A percentile compares a stretch with the other conserved stretches of the same genome.
Conservation (phyloP, 2,888 invertebrate species). For the Drosophila recens region DNA sequence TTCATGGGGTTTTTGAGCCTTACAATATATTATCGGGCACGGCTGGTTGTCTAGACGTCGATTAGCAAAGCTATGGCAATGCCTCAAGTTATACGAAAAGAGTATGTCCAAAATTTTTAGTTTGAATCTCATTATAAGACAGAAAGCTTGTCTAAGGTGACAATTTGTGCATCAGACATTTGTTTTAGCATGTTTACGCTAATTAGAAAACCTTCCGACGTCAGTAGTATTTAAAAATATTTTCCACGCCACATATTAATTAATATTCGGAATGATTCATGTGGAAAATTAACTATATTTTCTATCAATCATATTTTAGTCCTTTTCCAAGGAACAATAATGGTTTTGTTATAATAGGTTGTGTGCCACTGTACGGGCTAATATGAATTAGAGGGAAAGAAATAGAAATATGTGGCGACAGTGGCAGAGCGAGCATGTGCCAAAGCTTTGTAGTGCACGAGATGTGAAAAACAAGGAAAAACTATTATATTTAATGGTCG, state of each 20-base stretch:
- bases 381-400: constrained; percentile 26
- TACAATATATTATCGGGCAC: constrained; percentile 12
- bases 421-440: constrained; percentile 42
- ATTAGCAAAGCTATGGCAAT: constrained; percentile 59
- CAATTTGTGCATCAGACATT: constrained; percentile 35
- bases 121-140: constrained; percentile 33
- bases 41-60: constrained; percentile 58
- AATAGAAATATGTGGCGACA: constrained; percentile 26
- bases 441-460: constrained; percentile 55
- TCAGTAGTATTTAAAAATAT: constrained; percentile 34
- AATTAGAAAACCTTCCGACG: constrained; percentile 64
- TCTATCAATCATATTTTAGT: constrained; percentile 5
- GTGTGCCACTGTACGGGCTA: constrained; percentile 52
- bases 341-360: constrained; percentile 1
- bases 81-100: constrained; percentile 34
- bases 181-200: constrained; percentile 59
- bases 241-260: constrained; percentile 54
- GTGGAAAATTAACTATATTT: constrained; percentile 28
- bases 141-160: constrained; percentile 30
- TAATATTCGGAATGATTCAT: constrained; percentile 49
- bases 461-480: constrained; percentile 47
- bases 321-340: neutral
- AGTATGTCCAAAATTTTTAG: constrained; percentile 33
- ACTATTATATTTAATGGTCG: constrained; percentile 1
- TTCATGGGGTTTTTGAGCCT: constrained; percentile 15